Conservation (phyloP, 2,113 vertebrate species). For the Castor canadensis region DNA sequence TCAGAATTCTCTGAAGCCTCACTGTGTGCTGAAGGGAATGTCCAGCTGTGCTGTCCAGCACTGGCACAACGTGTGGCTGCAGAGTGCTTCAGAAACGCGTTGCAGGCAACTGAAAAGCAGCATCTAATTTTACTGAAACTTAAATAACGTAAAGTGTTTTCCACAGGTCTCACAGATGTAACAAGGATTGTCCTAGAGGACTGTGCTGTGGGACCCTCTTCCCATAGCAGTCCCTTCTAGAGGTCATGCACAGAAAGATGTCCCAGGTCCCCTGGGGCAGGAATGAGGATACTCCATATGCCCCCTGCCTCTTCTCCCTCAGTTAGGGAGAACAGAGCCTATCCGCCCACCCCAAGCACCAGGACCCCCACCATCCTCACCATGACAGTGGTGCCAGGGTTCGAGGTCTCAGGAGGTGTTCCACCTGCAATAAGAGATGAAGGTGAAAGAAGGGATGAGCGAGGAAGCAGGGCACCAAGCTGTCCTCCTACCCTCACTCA, state of each 20-base stretch:
- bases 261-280: neutral
- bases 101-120: neutral
- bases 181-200: neutral
- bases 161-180: neutral
- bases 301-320: neutral
- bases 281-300: neutral
- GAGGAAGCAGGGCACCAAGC: neutral
- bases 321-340: neutral
- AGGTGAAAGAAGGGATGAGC: neutral
- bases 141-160: neutral
- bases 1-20: too few species aligned
- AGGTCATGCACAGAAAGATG: neutral
- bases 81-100: too few species aligned
- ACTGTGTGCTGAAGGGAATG: too few species aligned
- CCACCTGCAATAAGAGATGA: slow-evolving; percentile 14
- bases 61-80: rapidly evolving
- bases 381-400: neutral
- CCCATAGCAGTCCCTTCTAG: neutral
- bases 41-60: too few species aligned
- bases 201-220: too few species aligned
- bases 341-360: neutral
- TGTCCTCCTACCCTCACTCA: too few species aligned
- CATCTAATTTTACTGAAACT: neutral
- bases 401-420: neutral
- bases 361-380: neutral